These are phyloP conservation scores for Pagrus major DNA, from an alignment of 2,113 vertebrate genomes.

Conservation along the genomic window DNA sequence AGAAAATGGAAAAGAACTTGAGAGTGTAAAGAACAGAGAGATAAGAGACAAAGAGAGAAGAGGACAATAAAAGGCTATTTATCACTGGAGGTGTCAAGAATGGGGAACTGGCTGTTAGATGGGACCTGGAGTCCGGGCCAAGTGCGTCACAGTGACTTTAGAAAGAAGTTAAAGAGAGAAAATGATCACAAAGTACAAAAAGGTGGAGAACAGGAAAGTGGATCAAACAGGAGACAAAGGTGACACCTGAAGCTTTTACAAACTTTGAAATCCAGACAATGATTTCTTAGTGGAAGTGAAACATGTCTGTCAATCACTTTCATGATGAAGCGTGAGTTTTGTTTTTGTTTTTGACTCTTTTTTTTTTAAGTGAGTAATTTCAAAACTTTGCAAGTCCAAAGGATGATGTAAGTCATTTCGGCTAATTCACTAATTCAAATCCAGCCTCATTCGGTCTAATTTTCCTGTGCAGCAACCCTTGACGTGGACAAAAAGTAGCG, in stretches of 20 bases:
- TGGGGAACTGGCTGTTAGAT: constrained; percentile 20
- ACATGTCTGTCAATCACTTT: neutral
- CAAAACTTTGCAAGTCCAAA: neutral
- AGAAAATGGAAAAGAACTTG: constrained; percentile 69
- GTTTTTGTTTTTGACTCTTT: neutral
- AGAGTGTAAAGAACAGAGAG: constrained; percentile 45
- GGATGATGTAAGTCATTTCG: constrained; percentile 10
- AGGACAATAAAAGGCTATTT: constrained; percentile 67
- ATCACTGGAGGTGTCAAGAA: constrained; percentile 61
- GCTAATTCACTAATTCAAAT: constrained; percentile 13
- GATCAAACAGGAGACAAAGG: neutral
- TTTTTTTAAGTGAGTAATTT: constrained; percentile 10
- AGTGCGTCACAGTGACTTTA: constrained; percentile 25
- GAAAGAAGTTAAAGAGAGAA: constrained; percentile 4
- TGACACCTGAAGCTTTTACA: neutral
- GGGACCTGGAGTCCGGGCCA: constrained; percentile 13
- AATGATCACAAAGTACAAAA: neutral
- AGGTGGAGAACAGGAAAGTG: neutral
- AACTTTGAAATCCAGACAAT: constrained; percentile 8
- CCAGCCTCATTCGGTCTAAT: constrained; percentile 18
- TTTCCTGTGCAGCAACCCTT: constrained; percentile 42
- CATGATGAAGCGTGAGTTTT: neutral
- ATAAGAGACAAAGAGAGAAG: constrained; percentile 56
- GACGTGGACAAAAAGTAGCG: neutral
- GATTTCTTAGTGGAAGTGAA: neutral